Evolutionary conservation across 1,140 invertebrate genomes (phyloP).

Genomic region (Pygmarrhopalites habei): DNA sequence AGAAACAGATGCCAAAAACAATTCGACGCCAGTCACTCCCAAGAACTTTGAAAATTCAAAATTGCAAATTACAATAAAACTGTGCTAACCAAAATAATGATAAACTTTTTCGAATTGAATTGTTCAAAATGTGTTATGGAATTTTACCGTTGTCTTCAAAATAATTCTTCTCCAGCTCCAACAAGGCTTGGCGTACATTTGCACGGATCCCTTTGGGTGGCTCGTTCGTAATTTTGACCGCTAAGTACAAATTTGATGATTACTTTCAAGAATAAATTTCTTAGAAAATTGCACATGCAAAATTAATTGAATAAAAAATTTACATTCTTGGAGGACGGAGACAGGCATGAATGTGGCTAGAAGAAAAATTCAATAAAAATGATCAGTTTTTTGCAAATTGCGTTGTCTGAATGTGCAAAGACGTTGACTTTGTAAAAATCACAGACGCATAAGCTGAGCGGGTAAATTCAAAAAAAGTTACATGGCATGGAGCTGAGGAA

Average conservation of each 20-base stretch:
- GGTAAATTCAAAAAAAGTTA: too few species aligned
- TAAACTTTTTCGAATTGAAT: neutral
- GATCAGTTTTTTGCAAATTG: too few species aligned
- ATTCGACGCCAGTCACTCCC: conserved; percentile 63
- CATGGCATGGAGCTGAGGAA: conserved; percentile 82
- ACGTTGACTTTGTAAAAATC: too few species aligned
- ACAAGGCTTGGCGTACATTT: conserved; percentile 69
- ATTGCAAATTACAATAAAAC: neutral
- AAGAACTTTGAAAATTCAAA: conserved; percentile 54
- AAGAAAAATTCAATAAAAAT: too few species aligned
- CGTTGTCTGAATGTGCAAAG: too few species aligned
- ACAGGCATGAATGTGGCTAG: too few species aligned
- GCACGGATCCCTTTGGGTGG: conserved; percentile 73
- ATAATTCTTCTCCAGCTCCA: conserved; percentile 67
- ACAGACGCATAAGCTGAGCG: too few species aligned
- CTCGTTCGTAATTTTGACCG: conserved; percentile 88
- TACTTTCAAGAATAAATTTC: too few species aligned
- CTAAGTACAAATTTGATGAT: too few species aligned
- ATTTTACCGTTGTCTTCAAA: conserved; percentile 67
- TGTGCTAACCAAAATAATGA: too few species aligned
- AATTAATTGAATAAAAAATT: too few species aligned
- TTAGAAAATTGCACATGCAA: too few species aligned
- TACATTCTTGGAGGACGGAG: conserved; percentile 80
- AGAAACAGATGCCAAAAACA: conserved; percentile 51
- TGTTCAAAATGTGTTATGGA: conserved; percentile 5